Evolutionary conservation across 2,797 vertebrate species (phyloP).

Genomic region (Babyrousa celebensis): DNA sequence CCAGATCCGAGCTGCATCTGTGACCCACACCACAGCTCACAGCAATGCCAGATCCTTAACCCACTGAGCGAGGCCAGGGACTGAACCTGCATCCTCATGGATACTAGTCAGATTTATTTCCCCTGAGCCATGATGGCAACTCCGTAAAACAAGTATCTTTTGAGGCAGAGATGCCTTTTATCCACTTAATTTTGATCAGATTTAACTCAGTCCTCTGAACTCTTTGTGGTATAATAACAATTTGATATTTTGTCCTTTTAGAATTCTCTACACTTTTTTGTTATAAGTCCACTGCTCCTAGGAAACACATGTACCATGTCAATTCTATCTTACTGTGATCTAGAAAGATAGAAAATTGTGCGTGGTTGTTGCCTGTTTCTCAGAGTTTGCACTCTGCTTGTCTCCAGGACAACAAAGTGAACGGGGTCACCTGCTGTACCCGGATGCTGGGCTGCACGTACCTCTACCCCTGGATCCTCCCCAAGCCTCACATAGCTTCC

Average conservation of each 20-base stretch:
- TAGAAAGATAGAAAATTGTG: neutral
- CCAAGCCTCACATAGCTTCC: conserved; percentile 96
- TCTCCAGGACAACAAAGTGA: conserved; percentile 98
- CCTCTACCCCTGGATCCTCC: conserved; percentile 97
- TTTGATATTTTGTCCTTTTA: conserved; percentile 53
- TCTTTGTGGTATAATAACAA: conserved; percentile 43
- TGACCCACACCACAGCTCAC: no score
- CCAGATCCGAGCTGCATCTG: no score
- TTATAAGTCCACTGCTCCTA: neutral
- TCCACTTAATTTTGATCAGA: conserved; percentile 56
- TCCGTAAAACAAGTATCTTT: conserved; percentile 16
- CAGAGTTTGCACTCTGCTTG: conserved; percentile 75
- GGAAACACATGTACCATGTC: neutral
- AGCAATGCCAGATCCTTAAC: no score
- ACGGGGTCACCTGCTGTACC: conserved; percentile 98
- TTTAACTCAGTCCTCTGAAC: conserved; percentile 55
- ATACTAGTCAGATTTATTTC: no score
- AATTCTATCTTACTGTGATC: conserved; percentile 16
- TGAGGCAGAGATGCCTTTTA: conserved; percentile 2
- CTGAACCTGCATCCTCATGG: no score
- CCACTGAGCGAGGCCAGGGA: no score
- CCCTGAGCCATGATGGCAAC: no score
- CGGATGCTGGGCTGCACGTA: conserved; percentile 98
- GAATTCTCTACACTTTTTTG: conserved; percentile 62
- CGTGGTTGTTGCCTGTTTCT: conserved; percentile 64